Base-by-base conservation (phyloP, 2,888 invertebrate species). In the Dryobotodes eremita region DNA sequence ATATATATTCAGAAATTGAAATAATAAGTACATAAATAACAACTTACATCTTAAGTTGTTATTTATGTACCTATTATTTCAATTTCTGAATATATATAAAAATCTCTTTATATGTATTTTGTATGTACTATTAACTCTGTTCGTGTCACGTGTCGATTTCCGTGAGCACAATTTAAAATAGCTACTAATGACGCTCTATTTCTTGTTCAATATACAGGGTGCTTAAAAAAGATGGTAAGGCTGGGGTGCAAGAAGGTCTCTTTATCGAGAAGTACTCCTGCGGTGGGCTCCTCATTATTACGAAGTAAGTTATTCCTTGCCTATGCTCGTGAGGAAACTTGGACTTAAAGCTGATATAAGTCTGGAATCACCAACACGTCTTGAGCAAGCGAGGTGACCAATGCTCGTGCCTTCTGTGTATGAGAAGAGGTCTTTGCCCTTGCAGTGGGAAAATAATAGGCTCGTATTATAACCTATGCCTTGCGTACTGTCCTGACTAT, bases 161-260 rank as follows among this genome's bases (percentile, higher is more conserved):
- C 31, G 61, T 53, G 62, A 46, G 20, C 20, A 78, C 20, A 65
- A 78, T 64, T 31, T 62, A 46, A 53, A 76, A 53, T 36, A 53
- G 5, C 13, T 42, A 17, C 8, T 42, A n/a, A 77, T 53, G 61
- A 46, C 53, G 17, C 42, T 26, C 15, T 71, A 48, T 36, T 80
- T 72, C 6, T 78, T 2, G 13, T 80, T 61, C 6, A 61, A 50
- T 7, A 20, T 71, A 59, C 13, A 31, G 59, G 11, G 0, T 53
- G 80, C n/a, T n/a, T 59, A 13, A 31, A 13, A 31, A 48, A 23
- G 6, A 76, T 62, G 15, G 8, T 36, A 15, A 64, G 10, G 26
- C 17, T 3, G 11, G 3, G 5, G 26, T 59, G 50, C 36, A 23
- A 6, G 7, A 2, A 20, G 13, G 23, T 46, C 11, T 23, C 17